A percentile compares a stretch with the other conserved stretches of the same genome.
Evolutionary conservation across 2,888 invertebrate genomes (phyloP).

Genomic region (Crematogaster levior): DNA sequence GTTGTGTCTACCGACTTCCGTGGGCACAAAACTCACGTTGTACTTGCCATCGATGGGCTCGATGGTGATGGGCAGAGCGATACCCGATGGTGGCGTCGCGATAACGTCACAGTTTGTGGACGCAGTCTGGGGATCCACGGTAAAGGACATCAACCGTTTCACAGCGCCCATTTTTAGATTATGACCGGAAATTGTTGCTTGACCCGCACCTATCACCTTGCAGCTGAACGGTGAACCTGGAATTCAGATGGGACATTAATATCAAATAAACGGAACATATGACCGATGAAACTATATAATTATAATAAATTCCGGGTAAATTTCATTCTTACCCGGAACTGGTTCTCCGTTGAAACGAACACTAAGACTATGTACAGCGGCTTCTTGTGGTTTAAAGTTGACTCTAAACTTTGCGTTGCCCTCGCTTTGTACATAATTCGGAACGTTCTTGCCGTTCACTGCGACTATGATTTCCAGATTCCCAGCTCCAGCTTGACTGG

Average conservation of each 20-base stretch:
- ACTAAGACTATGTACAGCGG: slow-evolving; percentile 95
- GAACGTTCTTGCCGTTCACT: slow-evolving; percentile 98
- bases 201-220: slow-evolving; percentile 91
- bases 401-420: slow-evolving; percentile 97
- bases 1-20: slow-evolving; percentile 94
- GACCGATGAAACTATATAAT: too few relatives aligned
- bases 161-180: slow-evolving; percentile 91
- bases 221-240: slow-evolving; percentile 97
- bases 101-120: slow-evolving; percentile 86
- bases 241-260: not conserved
- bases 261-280: not conserved
- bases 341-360: slow-evolving; percentile 92
- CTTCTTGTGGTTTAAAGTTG: slow-evolving; percentile 98
- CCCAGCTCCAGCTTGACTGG: slow-evolving; percentile 97
- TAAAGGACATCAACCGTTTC: slow-evolving; percentile 88
- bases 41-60: slow-evolving; percentile 89
- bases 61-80: slow-evolving; percentile 91
- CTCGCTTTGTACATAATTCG: slow-evolving; percentile 99
- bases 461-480: slow-evolving; percentile 99
- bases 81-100: slow-evolving; percentile 94
- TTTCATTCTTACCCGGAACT: slow-evolving; percentile 87
- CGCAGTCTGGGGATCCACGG: slow-evolving; percentile 86
- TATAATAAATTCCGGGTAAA: not conserved
- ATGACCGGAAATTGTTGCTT: slow-evolving; percentile 89
- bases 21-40: slow-evolving; percentile 93